Conservation (phyloP, 1,140 invertebrate genomes). For the Ostrea denselamellosa region DNA sequence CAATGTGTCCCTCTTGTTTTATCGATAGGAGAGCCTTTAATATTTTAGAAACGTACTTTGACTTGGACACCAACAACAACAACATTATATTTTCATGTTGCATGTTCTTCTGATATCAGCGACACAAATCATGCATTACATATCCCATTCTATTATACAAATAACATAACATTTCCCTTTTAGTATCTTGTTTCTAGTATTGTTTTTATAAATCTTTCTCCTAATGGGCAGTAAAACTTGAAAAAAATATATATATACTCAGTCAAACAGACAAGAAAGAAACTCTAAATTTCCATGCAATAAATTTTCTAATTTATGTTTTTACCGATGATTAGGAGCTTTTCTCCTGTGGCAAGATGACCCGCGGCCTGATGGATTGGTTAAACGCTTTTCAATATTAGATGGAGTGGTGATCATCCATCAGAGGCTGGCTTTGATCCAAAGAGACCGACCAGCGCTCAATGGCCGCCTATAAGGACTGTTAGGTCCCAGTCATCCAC, state of each 20-base stretch:
- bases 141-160: too few relatives aligned
- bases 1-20: too few relatives aligned
- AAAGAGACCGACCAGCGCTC: not conserved
- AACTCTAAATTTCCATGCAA: not conserved
- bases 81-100: too few relatives aligned
- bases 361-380: slow-evolving; percentile 19
- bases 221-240: not conserved
- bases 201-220: too few relatives aligned
- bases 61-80: too few relatives aligned
- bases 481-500: not conserved
- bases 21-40: too few relatives aligned
- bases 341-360: not conserved
- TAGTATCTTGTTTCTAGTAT: too few relatives aligned
- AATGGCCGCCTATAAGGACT: not conserved
- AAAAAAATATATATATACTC: too few relatives aligned
- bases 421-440: slow-evolving; percentile 7
- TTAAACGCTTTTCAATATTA: slow-evolving; percentile 20
- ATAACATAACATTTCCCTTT: too few relatives aligned
- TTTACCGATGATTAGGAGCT: slow-evolving; percentile 3
- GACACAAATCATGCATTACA: too few relatives aligned
- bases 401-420: slow-evolving; percentile 8
- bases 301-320: slow-evolving; percentile 33
- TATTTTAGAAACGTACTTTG: too few relatives aligned
- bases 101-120: too few relatives aligned
- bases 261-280: not conserved